Base-by-base conservation (phyloP, 2,797 vertebrate species). In the Erpetoichthys calabaricus region DNA sequence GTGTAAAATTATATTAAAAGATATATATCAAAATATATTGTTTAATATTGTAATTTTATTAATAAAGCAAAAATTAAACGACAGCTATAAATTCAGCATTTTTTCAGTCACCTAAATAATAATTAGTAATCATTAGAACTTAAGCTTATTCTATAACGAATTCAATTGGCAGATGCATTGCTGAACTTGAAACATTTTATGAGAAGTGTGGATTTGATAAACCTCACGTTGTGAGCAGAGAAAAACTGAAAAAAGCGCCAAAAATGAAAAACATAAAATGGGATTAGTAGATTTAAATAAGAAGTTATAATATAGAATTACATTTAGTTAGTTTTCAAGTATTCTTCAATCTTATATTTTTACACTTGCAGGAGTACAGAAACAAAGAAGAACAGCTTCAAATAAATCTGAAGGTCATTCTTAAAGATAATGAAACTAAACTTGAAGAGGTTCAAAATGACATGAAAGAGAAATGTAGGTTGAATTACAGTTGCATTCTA, bases 331-430 rank as follows among this genome's bases (percentile, higher is more conserved):
- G 2, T 25, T 25, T 25, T 25, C 25, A 25, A 25, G 25, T 25
- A 25, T 25, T 25, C 25, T 25, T 25, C 25, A 44, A 51, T 5
- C 42, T 58, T 55, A 51, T 41, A 41, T 43, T 50, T n/a, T 53
- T 62, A 6, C 58, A 25, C 74, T 65, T 25, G 3, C 66, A 87
- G 85, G 78, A 80, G 45, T 69, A 78, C 70, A 75, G 77, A 56
- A 69, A 62, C 64, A 64, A 75, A 60, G 64, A 80, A 65, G 68
- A 78, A 57, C 75, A 68, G 63, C 67, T 86, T 63, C 42, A 60
- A 55, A 63, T 1, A 64, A 74, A 85, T 68, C 70, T 82, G 51
- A 74, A 76, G 78, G 75, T 62, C 61, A 82, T 79, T 67, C 78
- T 83, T 6, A 73, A 82, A 44, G 69, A 66, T 55, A 67, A 80